Base-by-base conservation (phyloP, 2,888 invertebrate genomes). In the Dilophus febrilis region DNA sequence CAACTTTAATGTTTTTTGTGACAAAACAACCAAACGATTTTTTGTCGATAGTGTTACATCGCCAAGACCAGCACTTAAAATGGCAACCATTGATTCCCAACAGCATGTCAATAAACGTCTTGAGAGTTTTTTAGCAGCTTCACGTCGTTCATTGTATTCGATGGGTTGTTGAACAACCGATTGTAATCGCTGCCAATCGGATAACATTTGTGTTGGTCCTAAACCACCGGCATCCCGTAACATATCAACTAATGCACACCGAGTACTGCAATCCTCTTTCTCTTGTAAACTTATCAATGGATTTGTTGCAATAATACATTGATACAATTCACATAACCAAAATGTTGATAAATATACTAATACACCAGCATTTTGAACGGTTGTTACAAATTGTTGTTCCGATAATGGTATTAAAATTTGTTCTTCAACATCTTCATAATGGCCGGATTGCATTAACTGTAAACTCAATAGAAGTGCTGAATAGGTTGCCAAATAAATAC, bases 321-420 rank as follows among this genome's bases (percentile, higher is more conserved):
- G 87, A 55, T 92, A 95, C 7, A 95, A 66, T 54, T 94, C 91
- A 28, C 86, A 76, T 3, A 95, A 70, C 94, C 94, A 95, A 0
- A 86, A 82, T 0, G 87, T 86, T 0, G 92, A 91, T 10, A 94
- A 68, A 55, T 91, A 95, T 6, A 95, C 85, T 19, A 94, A 65
- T 14, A 94, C 85, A 1, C 92, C 94, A 42, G 87, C 86, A 27
- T 87, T 85, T 56, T 90, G 84, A 6, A 94, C 84, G 54, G 87
- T 84, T 51, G 90, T 87, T 2, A 91, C 83, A 56, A 94, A 94
- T 58, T 88, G 82, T 44, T 82, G 81, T 73, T 92, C 79, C 2
- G 77, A 77, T 50, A 77, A 64, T 1, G 77, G 73, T 13, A 77
- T 58, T 37, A 61, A 45, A 11, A 63, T 54, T 40, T 58, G 54